Evolutionary conservation across 2,888 invertebrate species (phyloP).

Genomic region (Eupelmus urozonus): DNA sequence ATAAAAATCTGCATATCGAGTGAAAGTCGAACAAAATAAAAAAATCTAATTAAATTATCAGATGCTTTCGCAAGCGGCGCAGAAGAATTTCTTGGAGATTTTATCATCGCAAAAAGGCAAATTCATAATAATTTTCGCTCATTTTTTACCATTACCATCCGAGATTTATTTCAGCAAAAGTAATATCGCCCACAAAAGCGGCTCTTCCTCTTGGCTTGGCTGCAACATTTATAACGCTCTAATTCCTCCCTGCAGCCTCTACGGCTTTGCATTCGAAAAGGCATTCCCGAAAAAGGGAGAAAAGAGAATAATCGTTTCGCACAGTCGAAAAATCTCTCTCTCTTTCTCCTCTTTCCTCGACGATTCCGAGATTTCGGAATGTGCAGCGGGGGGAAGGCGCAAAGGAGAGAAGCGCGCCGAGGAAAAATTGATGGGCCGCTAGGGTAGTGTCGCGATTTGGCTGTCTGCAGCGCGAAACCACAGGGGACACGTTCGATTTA

Average conservation of each 20-base stretch:
- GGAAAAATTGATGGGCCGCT: constrained; percentile 26
- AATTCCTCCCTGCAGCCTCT: not conserved
- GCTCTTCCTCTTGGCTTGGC: no score
- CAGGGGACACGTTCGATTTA: constrained; percentile 40
- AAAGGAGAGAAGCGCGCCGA: not conserved
- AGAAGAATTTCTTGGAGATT: no score
- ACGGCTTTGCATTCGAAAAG: no score
- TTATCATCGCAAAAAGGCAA: no score
- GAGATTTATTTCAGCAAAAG: no score
- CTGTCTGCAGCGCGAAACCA: constrained; percentile 20
- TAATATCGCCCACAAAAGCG: no score
- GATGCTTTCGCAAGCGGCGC: no score
- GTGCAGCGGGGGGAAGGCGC: not conserved
- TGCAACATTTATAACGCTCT: not conserved
- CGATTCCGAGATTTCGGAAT: constrained; percentile 33
- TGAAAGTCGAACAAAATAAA: no score
- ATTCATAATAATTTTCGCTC: no score
- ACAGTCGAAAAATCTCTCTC: not conserved
- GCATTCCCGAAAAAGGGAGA: not conserved
- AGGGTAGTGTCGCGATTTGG: constrained; percentile 17
- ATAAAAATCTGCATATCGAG: no score
- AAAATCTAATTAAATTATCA: no score
- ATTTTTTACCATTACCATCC: no score
- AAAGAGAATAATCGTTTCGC: not conserved
- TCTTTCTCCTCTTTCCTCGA: not conserved